Conservation (phyloP, 2,113 vertebrate species). For the Callithrix jacchus region DNA sequence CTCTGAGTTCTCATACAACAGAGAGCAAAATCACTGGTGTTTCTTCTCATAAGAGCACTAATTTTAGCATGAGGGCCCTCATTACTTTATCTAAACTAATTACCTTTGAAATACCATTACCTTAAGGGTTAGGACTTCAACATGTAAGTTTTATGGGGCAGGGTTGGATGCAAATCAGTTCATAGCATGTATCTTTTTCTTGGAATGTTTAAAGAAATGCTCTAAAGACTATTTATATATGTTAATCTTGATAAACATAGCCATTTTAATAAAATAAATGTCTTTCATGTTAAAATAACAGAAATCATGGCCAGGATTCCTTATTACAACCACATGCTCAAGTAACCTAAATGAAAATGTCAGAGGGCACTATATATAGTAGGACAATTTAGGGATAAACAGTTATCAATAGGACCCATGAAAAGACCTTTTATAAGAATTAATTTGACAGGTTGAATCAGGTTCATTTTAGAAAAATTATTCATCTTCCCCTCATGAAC, state of each 20-base stretch:
- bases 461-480: neutral
- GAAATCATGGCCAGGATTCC: neutral
- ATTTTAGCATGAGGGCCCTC: neutral
- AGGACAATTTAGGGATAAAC: neutral
- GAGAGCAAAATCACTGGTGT: neutral
- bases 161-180: neutral
- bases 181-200: neutral
- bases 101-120: neutral
- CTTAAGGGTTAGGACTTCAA: neutral
- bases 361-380: neutral
- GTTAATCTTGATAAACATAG: neutral
- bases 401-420: neutral
- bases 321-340: neutral
- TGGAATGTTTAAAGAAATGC: neutral
- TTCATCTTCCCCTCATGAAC: neutral
- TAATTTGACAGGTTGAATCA: neutral
- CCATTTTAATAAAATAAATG: neutral
- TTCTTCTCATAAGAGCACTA: neutral
- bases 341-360: neutral
- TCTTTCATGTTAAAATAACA: neutral
- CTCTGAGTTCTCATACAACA: neutral
- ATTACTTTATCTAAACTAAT: neutral
- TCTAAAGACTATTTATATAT: neutral
- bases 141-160: neutral
- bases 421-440: neutral